A percentile compares a stretch with the other conserved stretches of the same genome.
Evolutionary conservation across 2,797 vertebrate genomes (phyloP).

Genomic region (Podarcis siculus): DNA sequence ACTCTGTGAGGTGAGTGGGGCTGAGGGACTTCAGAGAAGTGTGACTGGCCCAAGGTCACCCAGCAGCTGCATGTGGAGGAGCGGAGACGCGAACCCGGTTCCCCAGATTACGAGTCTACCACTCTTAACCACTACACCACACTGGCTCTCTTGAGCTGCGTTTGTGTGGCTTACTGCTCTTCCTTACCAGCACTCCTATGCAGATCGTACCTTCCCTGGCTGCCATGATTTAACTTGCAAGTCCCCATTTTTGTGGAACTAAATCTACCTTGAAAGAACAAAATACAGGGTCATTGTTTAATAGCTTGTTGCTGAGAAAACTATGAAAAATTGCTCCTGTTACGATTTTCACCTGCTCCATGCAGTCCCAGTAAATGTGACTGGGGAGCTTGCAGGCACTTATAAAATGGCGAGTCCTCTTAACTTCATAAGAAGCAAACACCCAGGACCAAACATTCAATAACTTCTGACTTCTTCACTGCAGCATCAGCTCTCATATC

Average conservation of each 20-base stretch:
- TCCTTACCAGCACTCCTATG: neutral
- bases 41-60: too few species aligned
- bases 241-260: neutral
- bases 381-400: neutral
- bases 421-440: constrained; percentile 29
- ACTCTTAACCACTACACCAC: too few species aligned
- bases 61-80: too few species aligned
- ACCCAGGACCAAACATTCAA: constrained; percentile 2
- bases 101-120: too few species aligned
- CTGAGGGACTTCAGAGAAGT: too few species aligned
- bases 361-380: neutral
- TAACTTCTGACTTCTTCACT: too few species aligned
- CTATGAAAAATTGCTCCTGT: neutral
- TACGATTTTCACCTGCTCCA: neutral
- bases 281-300: neutral
- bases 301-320: neutral
- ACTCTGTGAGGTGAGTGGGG: too few species aligned
- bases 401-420: constrained; percentile 32
- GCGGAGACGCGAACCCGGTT: too few species aligned
- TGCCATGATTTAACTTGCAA: neutral
- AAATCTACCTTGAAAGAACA: neutral
- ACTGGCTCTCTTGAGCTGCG: neutral
- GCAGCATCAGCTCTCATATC: constrained; percentile 25
- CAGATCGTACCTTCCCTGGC: neutral
- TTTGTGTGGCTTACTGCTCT: neutral